A percentile compares a stretch with the other conserved stretches of the same genome.
These are phyloP conservation scores for Zapus hudsonius DNA, from an alignment of 2,113 vertebrate genomes.

Conservation along the genomic window DNA sequence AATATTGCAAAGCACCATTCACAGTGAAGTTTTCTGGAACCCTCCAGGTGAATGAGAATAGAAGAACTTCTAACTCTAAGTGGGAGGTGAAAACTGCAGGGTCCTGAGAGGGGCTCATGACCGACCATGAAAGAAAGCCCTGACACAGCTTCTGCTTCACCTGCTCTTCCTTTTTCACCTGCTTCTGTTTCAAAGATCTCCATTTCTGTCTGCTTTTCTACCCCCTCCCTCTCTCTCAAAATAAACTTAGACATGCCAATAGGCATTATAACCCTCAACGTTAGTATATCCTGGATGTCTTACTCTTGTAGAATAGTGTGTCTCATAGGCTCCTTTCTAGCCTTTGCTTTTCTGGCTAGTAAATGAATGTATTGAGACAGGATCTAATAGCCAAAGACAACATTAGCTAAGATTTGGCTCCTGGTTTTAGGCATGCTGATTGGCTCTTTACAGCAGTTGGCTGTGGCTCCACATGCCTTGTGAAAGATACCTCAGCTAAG, in stretches of 20 bases:
- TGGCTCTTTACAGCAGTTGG: background rate
- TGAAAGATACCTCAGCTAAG: background rate
- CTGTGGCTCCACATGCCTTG: slow-evolving; percentile 2
- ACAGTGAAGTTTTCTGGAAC: background rate
- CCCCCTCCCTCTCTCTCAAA: background rate
- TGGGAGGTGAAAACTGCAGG: background rate
- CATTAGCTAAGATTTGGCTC: slow-evolving; percentile 9
- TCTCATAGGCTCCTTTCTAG: background rate
- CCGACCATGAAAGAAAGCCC: background rate
- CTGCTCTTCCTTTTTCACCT: slow-evolving; percentile 5
- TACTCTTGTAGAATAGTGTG: slow-evolving; percentile 22
- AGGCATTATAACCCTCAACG: background rate
- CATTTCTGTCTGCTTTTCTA: background rate
- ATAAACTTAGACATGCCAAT: background rate
- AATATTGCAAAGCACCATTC: slow-evolving; percentile 46
- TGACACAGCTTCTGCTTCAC: background rate
- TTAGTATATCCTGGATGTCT: background rate
- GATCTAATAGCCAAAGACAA: slow-evolving; percentile 18
- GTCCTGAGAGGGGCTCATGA: background rate
- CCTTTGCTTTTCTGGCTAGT: slow-evolving; percentile 38
- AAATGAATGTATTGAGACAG: background rate
- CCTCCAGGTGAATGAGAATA: background rate
- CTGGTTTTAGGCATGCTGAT: slow-evolving; percentile 6
- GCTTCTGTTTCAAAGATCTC: background rate
- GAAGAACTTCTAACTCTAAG: background rate